A percentile compares a stretch with the other conserved stretches of the same genome.
phyloP scores from a whole-genome alignment of 2,888 invertebrate genomes.

The Cheilosia variabilis region DNA sequence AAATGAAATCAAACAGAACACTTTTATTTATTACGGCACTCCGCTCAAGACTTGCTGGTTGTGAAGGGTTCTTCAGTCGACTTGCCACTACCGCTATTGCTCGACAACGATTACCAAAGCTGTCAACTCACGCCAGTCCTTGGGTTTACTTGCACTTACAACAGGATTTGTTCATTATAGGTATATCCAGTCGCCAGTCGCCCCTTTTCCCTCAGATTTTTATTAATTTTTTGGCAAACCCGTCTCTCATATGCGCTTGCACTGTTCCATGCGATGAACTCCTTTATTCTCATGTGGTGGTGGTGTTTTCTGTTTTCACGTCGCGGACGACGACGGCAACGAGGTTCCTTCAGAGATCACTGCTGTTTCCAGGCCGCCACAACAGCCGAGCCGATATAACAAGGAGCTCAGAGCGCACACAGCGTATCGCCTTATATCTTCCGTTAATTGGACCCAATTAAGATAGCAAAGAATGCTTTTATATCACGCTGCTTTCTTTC shows the following conservation, averaged over 20 bases:
- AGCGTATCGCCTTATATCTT: slow-evolving; percentile 76
- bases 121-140: slow-evolving; percentile 46
- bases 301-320: slow-evolving; percentile 31
- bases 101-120: slow-evolving; percentile 40
- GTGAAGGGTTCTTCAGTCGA: too few species aligned
- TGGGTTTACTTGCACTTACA: slow-evolving; percentile 5
- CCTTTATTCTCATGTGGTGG: slow-evolving; percentile 20
- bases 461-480: slow-evolving; percentile 76
- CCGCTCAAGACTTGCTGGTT: background rate
- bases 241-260: background rate
- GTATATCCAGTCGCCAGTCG: background rate
- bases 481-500: slow-evolving; percentile 74
- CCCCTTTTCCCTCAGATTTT: slow-evolving; percentile 29
- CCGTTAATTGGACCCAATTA: slow-evolving; percentile 77
- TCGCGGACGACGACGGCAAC: slow-evolving; percentile 23
- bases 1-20: slow-evolving; percentile 62
- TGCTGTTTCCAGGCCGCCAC: slow-evolving; percentile 26
- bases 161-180: slow-evolving; percentile 34
- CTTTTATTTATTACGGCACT: slow-evolving; percentile 22
- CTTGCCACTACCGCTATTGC: background rate
- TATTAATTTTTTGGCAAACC: slow-evolving; percentile 64
- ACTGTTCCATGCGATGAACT: slow-evolving; percentile 4
- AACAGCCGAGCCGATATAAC: slow-evolving; percentile 5
- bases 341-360: slow-evolving; percentile 50
- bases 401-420: slow-evolving; percentile 64